These are phyloP conservation scores for Zaprionus gabonicus DNA, from an alignment of 1,140 invertebrate species.

Conservation along the genomic window DNA sequence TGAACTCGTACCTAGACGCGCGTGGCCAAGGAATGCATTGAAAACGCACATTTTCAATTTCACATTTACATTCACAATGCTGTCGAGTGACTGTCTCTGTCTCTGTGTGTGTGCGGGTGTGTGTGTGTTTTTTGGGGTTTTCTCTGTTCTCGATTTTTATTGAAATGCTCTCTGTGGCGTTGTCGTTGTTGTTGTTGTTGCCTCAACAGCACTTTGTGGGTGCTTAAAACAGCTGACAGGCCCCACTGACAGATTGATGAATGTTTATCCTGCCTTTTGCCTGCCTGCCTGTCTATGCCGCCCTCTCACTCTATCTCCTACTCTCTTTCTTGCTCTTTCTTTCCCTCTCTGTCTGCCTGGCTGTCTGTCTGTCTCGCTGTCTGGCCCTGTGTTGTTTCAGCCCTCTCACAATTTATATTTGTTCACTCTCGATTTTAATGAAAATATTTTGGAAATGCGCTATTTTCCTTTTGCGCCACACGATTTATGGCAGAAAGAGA, in stretches of 20 bases:
- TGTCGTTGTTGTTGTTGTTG: slow-evolving; percentile 47
- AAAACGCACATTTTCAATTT: slow-evolving; percentile 35
- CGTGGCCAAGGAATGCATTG: slow-evolving; percentile 53
- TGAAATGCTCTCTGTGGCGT: slow-evolving; percentile 44
- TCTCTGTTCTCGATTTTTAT: slow-evolving; percentile 61
- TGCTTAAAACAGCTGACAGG: slow-evolving; percentile 81
- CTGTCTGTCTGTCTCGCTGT: background rate
- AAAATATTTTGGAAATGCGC: slow-evolving; percentile 78
- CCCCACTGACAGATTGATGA: slow-evolving; percentile 82
- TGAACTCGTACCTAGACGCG: slow-evolving; percentile 15
- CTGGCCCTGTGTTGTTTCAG: slow-evolving; percentile 47
- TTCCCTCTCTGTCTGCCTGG: slow-evolving; percentile 10
- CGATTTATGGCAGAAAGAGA: slow-evolving; percentile 63
- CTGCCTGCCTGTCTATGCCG: background rate
- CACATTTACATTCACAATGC: slow-evolving; percentile 54
- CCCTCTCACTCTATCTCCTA: background rate
- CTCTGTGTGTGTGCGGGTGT: background rate
- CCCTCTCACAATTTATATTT: slow-evolving; percentile 26
- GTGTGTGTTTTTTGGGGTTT: slow-evolving; percentile 9
- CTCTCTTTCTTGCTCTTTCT: slow-evolving; percentile 1
- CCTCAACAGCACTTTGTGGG: slow-evolving; percentile 74
- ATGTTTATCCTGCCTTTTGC: slow-evolving; percentile 66
- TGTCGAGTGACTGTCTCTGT: slow-evolving; percentile 11
- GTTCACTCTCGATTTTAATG: slow-evolving; percentile 73
- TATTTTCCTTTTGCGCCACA: slow-evolving; percentile 69